Base-by-base conservation (phyloP, 2,888 invertebrate species). In the Lordiphosa andalusiaca region DNA sequence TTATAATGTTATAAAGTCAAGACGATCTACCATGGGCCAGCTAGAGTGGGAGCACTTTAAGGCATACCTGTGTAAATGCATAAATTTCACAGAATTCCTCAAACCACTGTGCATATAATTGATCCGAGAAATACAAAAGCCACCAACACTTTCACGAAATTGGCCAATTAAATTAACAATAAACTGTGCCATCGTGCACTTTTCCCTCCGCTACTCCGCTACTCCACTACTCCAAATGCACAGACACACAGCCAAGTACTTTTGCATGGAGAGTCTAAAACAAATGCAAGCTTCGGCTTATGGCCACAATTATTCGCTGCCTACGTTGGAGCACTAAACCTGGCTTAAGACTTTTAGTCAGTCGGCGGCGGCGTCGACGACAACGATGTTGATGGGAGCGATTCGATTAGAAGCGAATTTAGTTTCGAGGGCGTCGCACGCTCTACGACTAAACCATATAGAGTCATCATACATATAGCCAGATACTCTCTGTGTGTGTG, bases 141-240 rank as follows among this genome's bases (percentile, higher is more conserved):
- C 66, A 60, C 44, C 66, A 75, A 81, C 72, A 84, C 74, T 69
- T 70, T 68, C 71, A 69, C 73, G 72, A 71, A 84, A 78, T 76
- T 84, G 81, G 50, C 84, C 84, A 85, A 85, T 85, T 84, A 85
- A 83, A 84, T 80, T 73, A 84, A 83, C 84, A 81, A 85, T 80
- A 80, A 85, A 67, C 62, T 62, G 64, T 60, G 61, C 69, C 61
- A 57, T 59, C 70, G 62, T 75, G 57, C 51, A 44, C 65, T 62
- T 47, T 36, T 41, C 44, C 41, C 40, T 44, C 16, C 23, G 37
- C 36, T 52, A 40, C 40, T 44, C 16, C 23, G 37, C 36, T 52
- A 40, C 12, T 23, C 33, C 49, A 6, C 33, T 21, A 13, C 19
- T 2, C 5, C 16, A 16, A 12, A 41, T 35, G 4, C 30, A 6